Evolutionary conservation across 2,797 vertebrate genomes (phyloP).

Genomic region (Borostomias antarcticus): DNA sequence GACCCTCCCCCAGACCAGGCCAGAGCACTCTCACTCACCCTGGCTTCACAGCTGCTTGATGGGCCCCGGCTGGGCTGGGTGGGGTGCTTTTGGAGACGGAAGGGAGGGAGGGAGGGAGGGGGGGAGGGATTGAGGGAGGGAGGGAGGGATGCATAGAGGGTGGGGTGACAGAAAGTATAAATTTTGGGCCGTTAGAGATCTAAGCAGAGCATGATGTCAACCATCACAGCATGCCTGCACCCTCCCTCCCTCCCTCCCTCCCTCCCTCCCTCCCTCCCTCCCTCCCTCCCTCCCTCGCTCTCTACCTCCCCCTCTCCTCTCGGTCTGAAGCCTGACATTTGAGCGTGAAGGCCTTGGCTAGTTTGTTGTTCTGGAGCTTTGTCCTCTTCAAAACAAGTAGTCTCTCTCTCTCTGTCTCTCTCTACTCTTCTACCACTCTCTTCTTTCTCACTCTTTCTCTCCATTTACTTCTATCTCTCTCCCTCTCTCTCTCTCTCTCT

Average conservation of each 20-base stretch:
- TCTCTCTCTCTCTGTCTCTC: neutral
- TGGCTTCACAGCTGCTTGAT: constrained; percentile 1
- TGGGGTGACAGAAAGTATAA: constrained; percentile 20
- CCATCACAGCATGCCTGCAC: constrained; percentile 36
- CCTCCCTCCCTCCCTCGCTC: constrained; percentile 12
- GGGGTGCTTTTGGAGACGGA: constrained; percentile 25
- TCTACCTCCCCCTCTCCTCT: constrained; percentile 25
- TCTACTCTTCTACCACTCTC: neutral
- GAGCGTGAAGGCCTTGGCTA: constrained; percentile 34
- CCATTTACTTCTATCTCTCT: neutral
- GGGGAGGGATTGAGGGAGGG: constrained; percentile 21
- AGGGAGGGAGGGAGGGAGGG: constrained; percentile 3
- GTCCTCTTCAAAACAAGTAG: constrained; percentile 39
- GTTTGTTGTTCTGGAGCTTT: constrained; percentile 32
- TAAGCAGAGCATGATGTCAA: constrained; percentile 61
- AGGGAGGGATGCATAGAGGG: constrained; percentile 22
- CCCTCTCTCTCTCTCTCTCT: constrained; percentile 14
- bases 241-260: neutral
- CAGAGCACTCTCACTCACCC: constrained; percentile 15
- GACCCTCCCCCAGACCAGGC: constrained; percentile 1
- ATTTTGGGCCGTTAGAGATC: constrained; percentile 40
- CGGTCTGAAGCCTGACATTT: constrained; percentile 31
- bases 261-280: constrained; percentile 1
- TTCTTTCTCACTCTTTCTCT: neutral
- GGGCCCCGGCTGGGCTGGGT: constrained; percentile 5